phyloP scores from a whole-genome alignment of 2,113 vertebrate species.

The Leptosomus discolor region DNA sequence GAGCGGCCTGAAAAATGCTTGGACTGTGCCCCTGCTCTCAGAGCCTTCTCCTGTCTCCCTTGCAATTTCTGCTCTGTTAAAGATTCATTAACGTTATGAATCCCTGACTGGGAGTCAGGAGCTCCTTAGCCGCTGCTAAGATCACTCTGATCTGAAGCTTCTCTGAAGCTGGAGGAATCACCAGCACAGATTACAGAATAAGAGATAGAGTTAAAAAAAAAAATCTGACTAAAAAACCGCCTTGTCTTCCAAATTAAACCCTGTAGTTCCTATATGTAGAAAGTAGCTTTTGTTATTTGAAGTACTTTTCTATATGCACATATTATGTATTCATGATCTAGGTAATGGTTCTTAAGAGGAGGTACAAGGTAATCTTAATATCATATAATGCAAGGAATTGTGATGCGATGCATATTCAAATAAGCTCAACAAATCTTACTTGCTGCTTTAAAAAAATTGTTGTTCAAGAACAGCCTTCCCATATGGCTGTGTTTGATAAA shows the following conservation, averaged over 20 bases:
- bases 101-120: neutral
- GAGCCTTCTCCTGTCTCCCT: neutral
- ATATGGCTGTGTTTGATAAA: neutral
- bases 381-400: neutral
- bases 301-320: neutral
- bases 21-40: neutral
- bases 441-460: neutral
- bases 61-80: neutral
- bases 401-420: neutral
- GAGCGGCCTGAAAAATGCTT: neutral
- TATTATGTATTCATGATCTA: neutral
- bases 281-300: neutral
- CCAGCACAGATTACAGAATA: neutral
- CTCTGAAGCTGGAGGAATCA: neutral
- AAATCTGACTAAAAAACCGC: fast-evolving
- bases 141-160: neutral
- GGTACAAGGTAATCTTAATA: neutral
- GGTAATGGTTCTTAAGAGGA: neutral
- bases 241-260: neutral
- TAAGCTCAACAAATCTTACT: neutral
- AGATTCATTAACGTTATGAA: neutral
- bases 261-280: neutral
- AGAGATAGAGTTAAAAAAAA: neutral
- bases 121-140: neutral
- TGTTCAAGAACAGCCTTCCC: neutral